Conservation (phyloP, 1,140 invertebrate genomes). For the Apocrypta bakeri region DNA sequence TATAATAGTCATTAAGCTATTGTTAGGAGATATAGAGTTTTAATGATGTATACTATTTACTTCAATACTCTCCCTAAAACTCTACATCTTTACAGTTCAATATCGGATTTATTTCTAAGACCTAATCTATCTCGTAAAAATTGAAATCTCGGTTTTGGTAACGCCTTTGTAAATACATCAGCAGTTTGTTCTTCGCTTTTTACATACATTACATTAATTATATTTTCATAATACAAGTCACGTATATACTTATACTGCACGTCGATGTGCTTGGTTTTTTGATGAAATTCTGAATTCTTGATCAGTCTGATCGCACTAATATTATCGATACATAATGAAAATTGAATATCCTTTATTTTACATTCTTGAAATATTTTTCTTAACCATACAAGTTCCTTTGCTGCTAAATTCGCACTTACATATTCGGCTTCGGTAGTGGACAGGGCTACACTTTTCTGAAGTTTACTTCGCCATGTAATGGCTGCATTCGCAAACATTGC, state of each 20-base stretch:
- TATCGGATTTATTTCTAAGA: too few species aligned
- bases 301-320: slow-evolving; percentile 48
- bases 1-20: too few species aligned
- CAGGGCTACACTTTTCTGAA: slow-evolving; percentile 57
- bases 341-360: background rate
- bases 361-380: slow-evolving; percentile 36
- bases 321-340: slow-evolving; percentile 19
- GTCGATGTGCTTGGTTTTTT: slow-evolving; percentile 59
- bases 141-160: slow-evolving; percentile 44
- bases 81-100: too few species aligned
- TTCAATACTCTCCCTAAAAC: too few species aligned
- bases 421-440: slow-evolving; percentile 67
- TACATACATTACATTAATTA: slow-evolving; percentile 40
- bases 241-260: slow-evolving; percentile 56
- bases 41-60: too few species aligned
- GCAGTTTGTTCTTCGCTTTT: slow-evolving; percentile 37
- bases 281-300: slow-evolving; percentile 55
- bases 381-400: slow-evolving; percentile 52
- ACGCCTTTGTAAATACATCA: slow-evolving; percentile 51
- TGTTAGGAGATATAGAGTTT: too few species aligned
- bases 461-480: slow-evolving; percentile 60
- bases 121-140: slow-evolving; percentile 33
- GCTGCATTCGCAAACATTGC: slow-evolving; percentile 37
- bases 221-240: slow-evolving; percentile 23
- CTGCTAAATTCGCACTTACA: slow-evolving; percentile 52